Percentiles rank a stretch among this genome's conserved stretches.
These are phyloP conservation scores for Drosophila nigritarsus DNA, from an alignment of 2,888 invertebrate species.

Conservation along the genomic window DNA sequence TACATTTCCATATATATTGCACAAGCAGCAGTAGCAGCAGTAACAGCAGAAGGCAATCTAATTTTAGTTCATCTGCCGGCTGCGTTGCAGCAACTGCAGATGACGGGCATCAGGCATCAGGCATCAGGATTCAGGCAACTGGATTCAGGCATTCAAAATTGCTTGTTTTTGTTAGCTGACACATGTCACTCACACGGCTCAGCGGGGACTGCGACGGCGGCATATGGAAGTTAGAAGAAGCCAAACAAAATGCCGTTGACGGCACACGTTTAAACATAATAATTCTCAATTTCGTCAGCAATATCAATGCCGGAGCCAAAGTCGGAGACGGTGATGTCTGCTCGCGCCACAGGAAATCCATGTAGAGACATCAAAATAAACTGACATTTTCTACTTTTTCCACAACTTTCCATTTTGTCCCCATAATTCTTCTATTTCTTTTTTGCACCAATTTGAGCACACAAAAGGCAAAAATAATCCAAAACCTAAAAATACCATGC, in stretches of 20 bases:
- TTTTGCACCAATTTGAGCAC: conserved; percentile 69
- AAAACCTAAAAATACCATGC: conserved; percentile 47
- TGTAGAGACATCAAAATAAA: conserved; percentile 78
- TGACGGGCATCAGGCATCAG: conserved; percentile 43
- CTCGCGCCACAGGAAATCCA: conserved; percentile 67
- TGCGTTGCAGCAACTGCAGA: conserved; percentile 49
- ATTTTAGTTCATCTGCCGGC: conserved; percentile 49
- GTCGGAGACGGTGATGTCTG: conserved; percentile 11
- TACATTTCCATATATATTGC: conserved; percentile 7
- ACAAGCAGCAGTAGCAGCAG: conserved; percentile 16
- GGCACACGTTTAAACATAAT: conserved; percentile 78
- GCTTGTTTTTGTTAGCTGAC: conserved; percentile 28
- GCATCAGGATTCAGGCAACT: conserved; percentile 20
- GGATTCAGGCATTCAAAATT: conserved; percentile 42
- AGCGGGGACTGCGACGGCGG: conserved; percentile 8
- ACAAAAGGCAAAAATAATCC: conserved; percentile 61
- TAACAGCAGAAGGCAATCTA: conserved; percentile 57
- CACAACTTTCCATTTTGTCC: conserved; percentile 30
- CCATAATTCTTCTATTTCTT: conserved; percentile 8
- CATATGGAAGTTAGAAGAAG: conserved; percentile 32
- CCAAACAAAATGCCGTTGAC: conserved; percentile 50
- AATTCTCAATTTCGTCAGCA: conserved; percentile 81
- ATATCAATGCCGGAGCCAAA: conserved; percentile 62
- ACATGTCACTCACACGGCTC: conserved; percentile 33
- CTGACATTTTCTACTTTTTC: conserved; percentile 58